These are phyloP conservation scores for Poecilobothrus nobilitatus DNA, from an alignment of 2,888 invertebrate genomes.

Conservation along the genomic window DNA sequence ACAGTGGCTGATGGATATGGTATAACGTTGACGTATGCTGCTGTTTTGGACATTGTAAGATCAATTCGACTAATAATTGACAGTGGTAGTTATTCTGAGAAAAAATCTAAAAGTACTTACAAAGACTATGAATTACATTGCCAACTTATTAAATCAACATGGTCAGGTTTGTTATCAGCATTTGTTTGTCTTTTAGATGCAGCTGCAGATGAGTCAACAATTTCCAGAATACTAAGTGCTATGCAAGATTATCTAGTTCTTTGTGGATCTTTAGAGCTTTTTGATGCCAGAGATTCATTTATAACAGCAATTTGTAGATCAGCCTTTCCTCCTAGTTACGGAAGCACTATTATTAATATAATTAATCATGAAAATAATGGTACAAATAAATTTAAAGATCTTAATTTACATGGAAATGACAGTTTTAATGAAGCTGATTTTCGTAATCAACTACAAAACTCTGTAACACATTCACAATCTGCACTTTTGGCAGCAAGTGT, in stretches of 20 bases:
- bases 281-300: slow-evolving; percentile 83
- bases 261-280: slow-evolving; percentile 73
- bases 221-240: slow-evolving; percentile 84
- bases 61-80: slow-evolving; percentile 69
- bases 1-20: slow-evolving; percentile 94
- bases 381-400: slow-evolving; percentile 41
- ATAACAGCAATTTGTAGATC: slow-evolving; percentile 91
- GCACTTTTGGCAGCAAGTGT: slow-evolving; percentile 65
- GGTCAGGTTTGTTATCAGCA: slow-evolving; percentile 90
- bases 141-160: slow-evolving; percentile 84
- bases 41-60: slow-evolving; percentile 83
- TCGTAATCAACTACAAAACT: slow-evolving; percentile 89
- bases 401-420: slow-evolving; percentile 47
- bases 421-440: slow-evolving; percentile 60
- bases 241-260: slow-evolving; percentile 84
- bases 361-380: slow-evolving; percentile 40
- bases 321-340: slow-evolving; percentile 93
- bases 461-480: slow-evolving; percentile 89
- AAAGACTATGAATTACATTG: slow-evolving; percentile 35
- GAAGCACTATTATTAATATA: slow-evolving; percentile 12
- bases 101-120: neutral
- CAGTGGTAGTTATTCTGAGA: slow-evolving; percentile 34
- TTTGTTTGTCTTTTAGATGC: slow-evolving; percentile 87
- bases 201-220: slow-evolving; percentile 86
- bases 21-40: slow-evolving; percentile 89